Evolutionary conservation across 2,888 invertebrate species (phyloP), one percentile per base, ranked within the genome.

Genomic region (Hirtodrosophila duncani): DNA sequence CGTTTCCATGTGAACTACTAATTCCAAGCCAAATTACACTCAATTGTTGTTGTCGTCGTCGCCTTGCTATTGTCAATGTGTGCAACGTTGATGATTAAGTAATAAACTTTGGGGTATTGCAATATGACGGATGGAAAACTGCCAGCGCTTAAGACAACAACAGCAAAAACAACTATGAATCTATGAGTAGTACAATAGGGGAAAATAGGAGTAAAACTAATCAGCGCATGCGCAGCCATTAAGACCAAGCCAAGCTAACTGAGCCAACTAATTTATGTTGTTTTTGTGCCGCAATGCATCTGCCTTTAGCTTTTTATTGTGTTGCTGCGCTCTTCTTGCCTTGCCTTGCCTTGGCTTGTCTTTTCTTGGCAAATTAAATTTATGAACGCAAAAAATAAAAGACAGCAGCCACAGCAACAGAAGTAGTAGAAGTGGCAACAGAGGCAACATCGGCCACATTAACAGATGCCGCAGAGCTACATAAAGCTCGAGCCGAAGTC

Each of bases 221-320:
- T 80, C 77, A 80, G 77, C 72, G 68, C 80, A 77, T 67, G 72
- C 57, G 77, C 67, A 57, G 59, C 56, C 70, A 70, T 70, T 74
- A 70, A 55, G 51, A 52, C 49, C 41, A 48, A 58, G 67, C 52
- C 70, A 50, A 56, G 48, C 41, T 48, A 56, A 58, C 59, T 59
- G 49, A 42, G 45, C 43, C 44, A 52, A 45, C 59, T 59, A 59
- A 59, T 59, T 59, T 61, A 59, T 60, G 50, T 44, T 43, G 39
- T 36, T 50, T 20, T 8, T 48, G 39, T 21, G n/a, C n/a, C n/a
- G n/a, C n/a, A n/a, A n/a, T n/a, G n/a, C n/a, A n/a, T n/a, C n/a
- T n/a, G n/a, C n/a, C n/a, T n/a, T n/a, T n/a, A n/a, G n/a, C 26
- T 26, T 3, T 26, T 4, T 24, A 45, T 18, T 43, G 20, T 33